Percentiles rank a stretch among this genome's conserved stretches.
These are phyloP conservation scores for Dicrurus megarhynchus DNA, from an alignment of 2,113 vertebrate species.

Conservation along the genomic window DNA sequence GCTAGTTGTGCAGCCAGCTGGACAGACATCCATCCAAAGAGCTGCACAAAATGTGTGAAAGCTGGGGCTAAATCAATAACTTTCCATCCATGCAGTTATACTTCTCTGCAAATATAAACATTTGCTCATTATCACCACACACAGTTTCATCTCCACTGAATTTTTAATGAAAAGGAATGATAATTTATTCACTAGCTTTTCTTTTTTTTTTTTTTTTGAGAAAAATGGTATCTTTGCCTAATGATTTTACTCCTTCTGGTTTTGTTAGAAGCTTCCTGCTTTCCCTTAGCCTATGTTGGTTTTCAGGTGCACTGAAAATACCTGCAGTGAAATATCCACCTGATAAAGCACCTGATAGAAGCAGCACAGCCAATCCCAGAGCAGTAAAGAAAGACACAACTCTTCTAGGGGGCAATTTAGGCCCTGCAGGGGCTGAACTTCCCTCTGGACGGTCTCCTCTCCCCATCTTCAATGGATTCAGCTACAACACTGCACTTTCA, in stretches of 20 bases:
- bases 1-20: slow-evolving; percentile 29
- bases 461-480: background rate
- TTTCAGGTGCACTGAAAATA: background rate
- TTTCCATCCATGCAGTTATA: slow-evolving; percentile 61
- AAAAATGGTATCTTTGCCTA: slow-evolving; percentile 40
- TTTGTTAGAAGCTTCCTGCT: background rate
- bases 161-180: slow-evolving; percentile 73
- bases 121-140: slow-evolving; percentile 71
- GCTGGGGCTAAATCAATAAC: slow-evolving; percentile 58
- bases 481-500: background rate
- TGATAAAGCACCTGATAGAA: background rate
- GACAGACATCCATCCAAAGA: slow-evolving; percentile 31
- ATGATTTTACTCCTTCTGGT: slow-evolving; percentile 51
- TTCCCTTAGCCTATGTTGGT: background rate
- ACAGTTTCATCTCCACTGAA: slow-evolving; percentile 73
- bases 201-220: background rate
- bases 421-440: background rate
- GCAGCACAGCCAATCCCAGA: background rate
- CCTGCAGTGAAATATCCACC: background rate
- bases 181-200: slow-evolving; percentile 65
- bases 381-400: background rate
- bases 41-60: slow-evolving; percentile 8
- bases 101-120: slow-evolving; percentile 73
- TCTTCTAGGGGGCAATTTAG: background rate
- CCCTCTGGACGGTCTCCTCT: background rate